phyloP scores from a whole-genome alignment of 2,113 vertebrate species.

The Phyllopteryx taeniolatus region DNA sequence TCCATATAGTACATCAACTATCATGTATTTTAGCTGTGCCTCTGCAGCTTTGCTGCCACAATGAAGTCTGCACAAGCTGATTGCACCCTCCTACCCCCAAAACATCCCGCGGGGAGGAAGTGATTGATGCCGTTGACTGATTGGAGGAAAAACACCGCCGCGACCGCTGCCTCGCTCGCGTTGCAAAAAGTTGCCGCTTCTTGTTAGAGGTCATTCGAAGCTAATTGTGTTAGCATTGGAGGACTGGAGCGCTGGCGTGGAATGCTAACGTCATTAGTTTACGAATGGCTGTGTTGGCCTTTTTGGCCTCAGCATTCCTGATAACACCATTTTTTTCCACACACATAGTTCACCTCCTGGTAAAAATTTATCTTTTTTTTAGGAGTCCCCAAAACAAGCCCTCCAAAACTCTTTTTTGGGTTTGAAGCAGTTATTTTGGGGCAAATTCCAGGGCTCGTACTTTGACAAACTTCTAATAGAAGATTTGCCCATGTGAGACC shows the following conservation, averaged over 20 bases:
- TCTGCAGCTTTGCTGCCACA: not conserved
- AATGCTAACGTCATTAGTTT: not conserved
- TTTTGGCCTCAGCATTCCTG: not conserved
- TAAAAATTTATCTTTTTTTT: too few relatives aligned
- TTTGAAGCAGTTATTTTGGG: too few relatives aligned
- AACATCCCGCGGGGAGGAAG: conserved; percentile 15
- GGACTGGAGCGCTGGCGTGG: not conserved
- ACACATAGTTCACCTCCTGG: too few relatives aligned
- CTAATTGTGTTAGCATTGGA: conserved; percentile 13
- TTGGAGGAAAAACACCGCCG: conserved; percentile 13
- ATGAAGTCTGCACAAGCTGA: conserved; percentile 12
- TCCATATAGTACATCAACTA: not conserved
- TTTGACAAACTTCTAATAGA: too few relatives aligned
- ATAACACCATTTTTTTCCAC: not conserved
- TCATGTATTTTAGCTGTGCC: not conserved
- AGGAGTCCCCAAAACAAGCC: too few relatives aligned
- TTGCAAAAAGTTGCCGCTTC: not conserved
- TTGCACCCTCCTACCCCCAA: not conserved
- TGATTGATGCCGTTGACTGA: conserved; percentile 33
- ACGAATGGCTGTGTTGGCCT: not conserved
- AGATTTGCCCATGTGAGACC: too few relatives aligned
- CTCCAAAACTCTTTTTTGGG: too few relatives aligned
- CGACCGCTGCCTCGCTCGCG: not conserved
- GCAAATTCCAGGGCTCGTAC: too few relatives aligned
- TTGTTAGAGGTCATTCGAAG: conserved; percentile 15